A percentile compares a stretch with the other conserved stretches of the same genome.
Evolutionary conservation across 1,140 invertebrate species (phyloP).

Genomic region (Caenorhabditis inopinata): DNA sequence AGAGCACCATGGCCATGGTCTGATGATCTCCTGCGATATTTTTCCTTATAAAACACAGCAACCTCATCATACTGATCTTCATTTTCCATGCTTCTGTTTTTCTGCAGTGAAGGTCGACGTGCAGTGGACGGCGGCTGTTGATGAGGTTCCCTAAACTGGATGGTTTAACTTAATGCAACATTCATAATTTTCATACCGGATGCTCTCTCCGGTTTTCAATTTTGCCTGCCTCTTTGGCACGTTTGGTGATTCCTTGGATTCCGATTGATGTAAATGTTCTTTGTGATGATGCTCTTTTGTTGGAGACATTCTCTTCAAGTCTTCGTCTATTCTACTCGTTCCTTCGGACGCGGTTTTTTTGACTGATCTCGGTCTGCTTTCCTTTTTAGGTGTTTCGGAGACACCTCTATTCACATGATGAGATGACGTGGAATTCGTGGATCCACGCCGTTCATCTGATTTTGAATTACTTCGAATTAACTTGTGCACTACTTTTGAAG

Average conservation of each 20-base stretch:
- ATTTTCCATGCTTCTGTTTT: background rate
- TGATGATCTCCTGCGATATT: background rate
- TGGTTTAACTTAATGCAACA: too few species aligned
- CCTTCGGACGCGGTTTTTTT: conserved; percentile 12
- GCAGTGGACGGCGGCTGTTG: background rate
- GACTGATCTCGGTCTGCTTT: background rate
- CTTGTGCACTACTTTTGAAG: background rate
- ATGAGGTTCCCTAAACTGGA: conserved; percentile 6
- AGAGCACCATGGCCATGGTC: background rate
- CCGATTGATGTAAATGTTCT: background rate
- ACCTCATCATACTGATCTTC: conserved; percentile 16
- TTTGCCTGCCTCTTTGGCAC: conserved; percentile 12
- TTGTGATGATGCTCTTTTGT: conserved; percentile 24
- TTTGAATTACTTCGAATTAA: background rate
- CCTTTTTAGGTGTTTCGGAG: background rate
- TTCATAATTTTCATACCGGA: background rate
- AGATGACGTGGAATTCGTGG: background rate
- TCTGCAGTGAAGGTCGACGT: background rate
- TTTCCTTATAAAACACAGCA: conserved; percentile 10
- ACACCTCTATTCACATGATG: background rate
- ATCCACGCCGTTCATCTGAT: background rate
- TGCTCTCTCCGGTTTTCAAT: background rate
- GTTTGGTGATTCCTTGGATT: background rate
- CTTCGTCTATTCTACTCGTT: background rate
- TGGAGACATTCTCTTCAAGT: background rate